These are phyloP conservation scores for Actenoides lindsayi DNA, from an alignment of 2,113 vertebrate genomes.

Conservation along the genomic window DNA sequence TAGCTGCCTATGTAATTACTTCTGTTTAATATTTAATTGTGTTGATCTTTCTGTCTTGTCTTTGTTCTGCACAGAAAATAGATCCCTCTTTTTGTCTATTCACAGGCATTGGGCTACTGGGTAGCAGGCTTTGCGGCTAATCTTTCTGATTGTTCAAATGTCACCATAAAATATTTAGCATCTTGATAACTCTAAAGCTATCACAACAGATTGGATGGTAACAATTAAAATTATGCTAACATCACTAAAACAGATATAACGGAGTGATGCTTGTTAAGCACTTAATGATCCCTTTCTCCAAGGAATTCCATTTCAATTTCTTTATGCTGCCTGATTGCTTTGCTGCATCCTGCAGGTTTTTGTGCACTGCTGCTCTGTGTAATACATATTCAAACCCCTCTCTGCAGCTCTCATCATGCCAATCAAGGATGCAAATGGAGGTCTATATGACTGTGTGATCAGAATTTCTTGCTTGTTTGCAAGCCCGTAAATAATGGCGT, in stretches of 20 bases:
- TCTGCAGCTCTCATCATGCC: constrained; percentile 53
- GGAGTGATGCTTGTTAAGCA: constrained; percentile 74
- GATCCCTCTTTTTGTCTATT: constrained; percentile 4
- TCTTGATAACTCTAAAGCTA: constrained; percentile 66
- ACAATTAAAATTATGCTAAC: constrained; percentile 71
- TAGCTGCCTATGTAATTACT: constrained; percentile 59
- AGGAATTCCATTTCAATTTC: constrained; percentile 69
- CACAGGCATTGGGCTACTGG: constrained; percentile 17
- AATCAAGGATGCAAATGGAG: constrained; percentile 75
- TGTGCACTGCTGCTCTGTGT: constrained; percentile 14
- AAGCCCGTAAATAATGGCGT: constrained; percentile 51
- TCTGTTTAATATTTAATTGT: constrained; percentile 66
- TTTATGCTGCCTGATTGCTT: constrained; percentile 72
- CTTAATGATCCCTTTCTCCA: constrained; percentile 74
- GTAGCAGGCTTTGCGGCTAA: constrained; percentile 15
- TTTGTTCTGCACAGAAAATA: constrained; percentile 54
- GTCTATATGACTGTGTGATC: constrained; percentile 66
- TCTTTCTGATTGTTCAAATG: constrained; percentile 57
- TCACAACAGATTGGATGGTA: constrained; percentile 67
- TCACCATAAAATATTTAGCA: constrained; percentile 72
- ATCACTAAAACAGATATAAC: constrained; percentile 68
- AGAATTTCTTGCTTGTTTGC: constrained; percentile 72
- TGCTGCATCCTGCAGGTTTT: constrained; percentile 64
- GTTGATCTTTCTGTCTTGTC: constrained; percentile 66
- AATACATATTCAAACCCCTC: constrained; percentile 66